phyloP scores from a whole-genome alignment of 2,888 invertebrate species.

The Polydrusus pterygomalis region DNA sequence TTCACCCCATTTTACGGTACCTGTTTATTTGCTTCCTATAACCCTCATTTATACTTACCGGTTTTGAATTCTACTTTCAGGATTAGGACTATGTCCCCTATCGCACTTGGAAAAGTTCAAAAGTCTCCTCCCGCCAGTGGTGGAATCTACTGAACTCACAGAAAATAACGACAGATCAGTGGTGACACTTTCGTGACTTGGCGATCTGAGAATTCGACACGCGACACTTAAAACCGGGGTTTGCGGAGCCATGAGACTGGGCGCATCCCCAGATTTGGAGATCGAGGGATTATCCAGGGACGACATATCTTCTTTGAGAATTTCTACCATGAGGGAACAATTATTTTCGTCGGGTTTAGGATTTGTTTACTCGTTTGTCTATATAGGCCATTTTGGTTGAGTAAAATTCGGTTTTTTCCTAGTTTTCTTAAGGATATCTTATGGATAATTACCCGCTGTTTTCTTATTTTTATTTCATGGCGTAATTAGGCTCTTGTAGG shows the following conservation, averaged over 20 bases:
- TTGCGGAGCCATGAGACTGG: conserved; percentile 66
- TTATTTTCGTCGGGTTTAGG: neutral
- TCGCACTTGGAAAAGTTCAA: conserved; percentile 75
- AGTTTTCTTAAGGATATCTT: neutral
- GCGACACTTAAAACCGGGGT: conserved; percentile 74
- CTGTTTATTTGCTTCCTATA: no score
- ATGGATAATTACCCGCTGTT: no score
- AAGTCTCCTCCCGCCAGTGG: conserved; percentile 69
- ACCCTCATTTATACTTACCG: conserved; percentile 62
- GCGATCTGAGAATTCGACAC: conserved; percentile 83
- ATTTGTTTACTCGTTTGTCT: neutral
- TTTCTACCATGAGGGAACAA: conserved; percentile 29
- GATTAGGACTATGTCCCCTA: conserved; percentile 83
- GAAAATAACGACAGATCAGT: conserved; percentile 88
- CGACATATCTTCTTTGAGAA: conserved; percentile 46
- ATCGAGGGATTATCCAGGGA: conserved; percentile 41
- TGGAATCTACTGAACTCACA: conserved; percentile 77
- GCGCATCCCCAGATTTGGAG: conserved; percentile 27
- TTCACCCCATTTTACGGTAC: no score
- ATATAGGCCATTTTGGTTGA: neutral
- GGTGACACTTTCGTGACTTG: conserved; percentile 89
- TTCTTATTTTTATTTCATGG: no score
- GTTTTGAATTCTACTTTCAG: conserved; percentile 73
- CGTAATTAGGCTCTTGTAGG: neutral
- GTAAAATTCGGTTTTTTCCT: neutral